Evolutionary conservation across 1,140 invertebrate genomes (phyloP).

Genomic region (Nomia melanderi): DNA sequence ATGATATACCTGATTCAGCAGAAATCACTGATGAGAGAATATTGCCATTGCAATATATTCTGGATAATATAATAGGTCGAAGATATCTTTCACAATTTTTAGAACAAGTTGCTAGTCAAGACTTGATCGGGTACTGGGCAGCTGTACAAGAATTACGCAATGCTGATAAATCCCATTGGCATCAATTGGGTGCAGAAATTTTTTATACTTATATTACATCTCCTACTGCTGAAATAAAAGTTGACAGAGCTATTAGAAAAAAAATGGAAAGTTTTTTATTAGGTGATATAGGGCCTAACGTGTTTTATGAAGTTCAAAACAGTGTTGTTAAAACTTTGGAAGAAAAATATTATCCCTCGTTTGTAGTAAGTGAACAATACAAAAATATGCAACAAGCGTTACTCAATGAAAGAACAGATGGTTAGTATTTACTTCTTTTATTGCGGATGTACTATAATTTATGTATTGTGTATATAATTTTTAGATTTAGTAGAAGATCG

Average conservation of each 20-base stretch:
- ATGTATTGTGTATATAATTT: background rate
- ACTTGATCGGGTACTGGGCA: constrained; percentile 91
- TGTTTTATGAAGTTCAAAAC: constrained; percentile 93
- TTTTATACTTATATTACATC: constrained; percentile 93
- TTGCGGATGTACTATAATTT: background rate
- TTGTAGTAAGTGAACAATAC: constrained; percentile 92
- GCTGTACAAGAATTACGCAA: constrained; percentile 92
- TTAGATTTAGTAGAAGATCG: constrained; percentile 73
- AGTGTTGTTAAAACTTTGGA: constrained; percentile 89
- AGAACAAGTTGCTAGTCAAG: constrained; percentile 90
- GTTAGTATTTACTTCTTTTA: constrained; percentile 58
- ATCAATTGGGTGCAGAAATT: constrained; percentile 94
- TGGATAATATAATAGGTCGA: constrained; percentile 87
- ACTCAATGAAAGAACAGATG: constrained; percentile 84
- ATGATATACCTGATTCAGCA: constrained; percentile 69
- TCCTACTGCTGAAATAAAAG: constrained; percentile 89
- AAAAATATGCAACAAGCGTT: constrained; percentile 88
- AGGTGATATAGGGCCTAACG: constrained; percentile 92
- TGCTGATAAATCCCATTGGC: constrained; percentile 87
- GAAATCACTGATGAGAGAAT: constrained; percentile 76
- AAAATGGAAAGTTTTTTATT: constrained; percentile 93
- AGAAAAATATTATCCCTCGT: constrained; percentile 94
- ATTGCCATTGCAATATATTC: constrained; percentile 84
- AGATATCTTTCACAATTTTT: constrained; percentile 90
- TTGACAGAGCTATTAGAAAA: constrained; percentile 88